Percentiles rank a stretch among this genome's conserved stretches.
Evolutionary conservation across 2,797 vertebrate genomes (phyloP).

Genomic region (Enteromius trimaculatus): DNA sequence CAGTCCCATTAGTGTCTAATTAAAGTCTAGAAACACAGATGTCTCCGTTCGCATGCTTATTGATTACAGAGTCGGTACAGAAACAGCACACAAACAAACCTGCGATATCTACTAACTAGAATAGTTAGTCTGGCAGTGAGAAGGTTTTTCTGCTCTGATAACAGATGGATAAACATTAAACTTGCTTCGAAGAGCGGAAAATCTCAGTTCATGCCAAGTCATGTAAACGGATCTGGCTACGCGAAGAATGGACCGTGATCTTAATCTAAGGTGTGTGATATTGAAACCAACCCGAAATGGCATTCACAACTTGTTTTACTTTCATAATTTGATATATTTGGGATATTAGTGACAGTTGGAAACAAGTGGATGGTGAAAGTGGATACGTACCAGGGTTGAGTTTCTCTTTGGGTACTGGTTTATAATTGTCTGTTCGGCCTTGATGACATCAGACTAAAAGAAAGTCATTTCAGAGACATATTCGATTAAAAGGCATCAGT

Average conservation of each 20-base stretch:
- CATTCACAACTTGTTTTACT: not conserved
- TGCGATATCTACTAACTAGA: not conserved
- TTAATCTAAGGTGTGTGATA: not conserved
- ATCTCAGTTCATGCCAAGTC: not conserved
- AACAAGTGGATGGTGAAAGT: not conserved
- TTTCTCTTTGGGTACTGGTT: not conserved
- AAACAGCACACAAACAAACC: slow-evolving; percentile 28
- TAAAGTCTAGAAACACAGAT: slow-evolving; percentile 19
- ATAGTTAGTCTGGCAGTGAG: not conserved
- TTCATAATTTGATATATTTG: not conserved
- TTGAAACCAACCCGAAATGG: not conserved
- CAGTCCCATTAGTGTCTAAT: not conserved
- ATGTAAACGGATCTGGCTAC: not conserved
- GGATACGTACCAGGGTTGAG: not conserved
- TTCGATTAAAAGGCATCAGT: not conserved
- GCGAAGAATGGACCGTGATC: not conserved
- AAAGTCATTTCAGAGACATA: not conserved
- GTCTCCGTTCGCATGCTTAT: not conserved
- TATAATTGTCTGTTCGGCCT: not conserved
- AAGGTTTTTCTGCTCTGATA: slow-evolving; percentile 13
- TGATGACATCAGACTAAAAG: not conserved
- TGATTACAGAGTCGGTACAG: slow-evolving; percentile 1
- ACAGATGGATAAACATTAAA: slow-evolving; percentile 35
- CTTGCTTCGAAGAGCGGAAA: not conserved
- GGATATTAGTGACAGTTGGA: not conserved